Conservation (phyloP, 1,140 invertebrate species). For the Carcinoscorpius rotundicauda region DNA sequence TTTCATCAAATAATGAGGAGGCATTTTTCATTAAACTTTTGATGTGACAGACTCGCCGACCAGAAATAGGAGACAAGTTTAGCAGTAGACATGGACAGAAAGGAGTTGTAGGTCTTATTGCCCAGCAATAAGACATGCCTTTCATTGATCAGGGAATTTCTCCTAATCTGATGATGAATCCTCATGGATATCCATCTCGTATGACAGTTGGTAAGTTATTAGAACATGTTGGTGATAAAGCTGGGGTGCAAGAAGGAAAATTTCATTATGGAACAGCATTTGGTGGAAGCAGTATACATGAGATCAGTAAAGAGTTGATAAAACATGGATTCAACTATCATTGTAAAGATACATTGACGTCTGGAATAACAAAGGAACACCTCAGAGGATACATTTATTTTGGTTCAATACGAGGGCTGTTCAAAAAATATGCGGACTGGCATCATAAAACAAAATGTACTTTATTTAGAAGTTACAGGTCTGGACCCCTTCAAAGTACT, state of each 20-base stretch:
- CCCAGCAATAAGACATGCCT: slow-evolving; percentile 96
- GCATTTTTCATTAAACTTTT: slow-evolving; percentile 84
- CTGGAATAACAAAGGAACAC: slow-evolving; percentile 94
- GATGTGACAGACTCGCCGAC: slow-evolving; percentile 79
- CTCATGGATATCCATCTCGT: slow-evolving; percentile 96
- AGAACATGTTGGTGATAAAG: slow-evolving; percentile 91
- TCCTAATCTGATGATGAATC: slow-evolving; percentile 90
- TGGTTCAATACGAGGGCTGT: too few relatives aligned
- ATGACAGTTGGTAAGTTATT: slow-evolving; percentile 99
- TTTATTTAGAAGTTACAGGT: too few relatives aligned
- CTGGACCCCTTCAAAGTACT: too few relatives aligned
- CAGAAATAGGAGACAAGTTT: slow-evolving; percentile 98
- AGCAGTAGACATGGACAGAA: slow-evolving; percentile 98
- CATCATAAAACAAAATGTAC: too few relatives aligned
- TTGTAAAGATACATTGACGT: slow-evolving; percentile 96
- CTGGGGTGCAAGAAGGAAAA: slow-evolving; percentile 79
- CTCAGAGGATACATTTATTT: too few relatives aligned
- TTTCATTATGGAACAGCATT: slow-evolving; percentile 96
- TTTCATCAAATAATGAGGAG: slow-evolving; percentile 84
- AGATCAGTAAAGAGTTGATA: slow-evolving; percentile 67
- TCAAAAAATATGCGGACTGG: too few relatives aligned
- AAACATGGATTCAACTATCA: slow-evolving; percentile 89
- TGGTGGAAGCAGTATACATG: slow-evolving; percentile 76
- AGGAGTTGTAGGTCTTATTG: slow-evolving; percentile 79
- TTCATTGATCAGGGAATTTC: slow-evolving; percentile 91